phyloP scores from a whole-genome alignment of 2,888 invertebrate species.

The Sepioteuthis lessoniana region DNA sequence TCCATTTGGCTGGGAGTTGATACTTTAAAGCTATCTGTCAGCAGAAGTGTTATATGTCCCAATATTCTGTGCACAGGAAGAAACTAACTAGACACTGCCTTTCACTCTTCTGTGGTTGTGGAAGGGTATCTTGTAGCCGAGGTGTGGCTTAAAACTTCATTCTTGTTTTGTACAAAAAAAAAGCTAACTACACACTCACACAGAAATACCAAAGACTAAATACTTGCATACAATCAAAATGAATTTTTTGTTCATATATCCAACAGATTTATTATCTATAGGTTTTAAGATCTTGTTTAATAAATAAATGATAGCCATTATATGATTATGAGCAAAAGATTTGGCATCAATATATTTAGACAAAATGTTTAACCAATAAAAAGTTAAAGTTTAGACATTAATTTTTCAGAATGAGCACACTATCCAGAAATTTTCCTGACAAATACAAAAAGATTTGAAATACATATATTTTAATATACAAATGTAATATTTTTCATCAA shows the following conservation, averaged over 20 bases:
- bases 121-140: neutral
- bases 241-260: neutral
- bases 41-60: conserved; percentile 10
- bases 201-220: neutral
- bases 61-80: neutral
- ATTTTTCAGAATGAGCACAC: neutral
- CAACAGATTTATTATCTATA: too few species aligned
- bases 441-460: too few species aligned
- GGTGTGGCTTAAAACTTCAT: neutral
- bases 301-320: too few species aligned
- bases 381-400: neutral
- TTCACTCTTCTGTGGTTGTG: conserved; percentile 1
- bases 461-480: too few species aligned
- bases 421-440: neutral
- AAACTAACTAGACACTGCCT: conserved; percentile 23
- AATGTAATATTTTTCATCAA: too few species aligned
- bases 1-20: conserved; percentile 36
- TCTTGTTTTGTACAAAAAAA: neutral
- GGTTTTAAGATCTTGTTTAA: too few species aligned
- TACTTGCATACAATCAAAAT: neutral
- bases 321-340: too few species aligned
- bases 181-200: neutral
- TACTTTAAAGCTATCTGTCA: conserved; percentile 23
- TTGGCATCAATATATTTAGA: too few species aligned
- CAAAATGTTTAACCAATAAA: neutral